Conservation (phyloP, 2,113 vertebrate species). For the Perca schrenkii region DNA sequence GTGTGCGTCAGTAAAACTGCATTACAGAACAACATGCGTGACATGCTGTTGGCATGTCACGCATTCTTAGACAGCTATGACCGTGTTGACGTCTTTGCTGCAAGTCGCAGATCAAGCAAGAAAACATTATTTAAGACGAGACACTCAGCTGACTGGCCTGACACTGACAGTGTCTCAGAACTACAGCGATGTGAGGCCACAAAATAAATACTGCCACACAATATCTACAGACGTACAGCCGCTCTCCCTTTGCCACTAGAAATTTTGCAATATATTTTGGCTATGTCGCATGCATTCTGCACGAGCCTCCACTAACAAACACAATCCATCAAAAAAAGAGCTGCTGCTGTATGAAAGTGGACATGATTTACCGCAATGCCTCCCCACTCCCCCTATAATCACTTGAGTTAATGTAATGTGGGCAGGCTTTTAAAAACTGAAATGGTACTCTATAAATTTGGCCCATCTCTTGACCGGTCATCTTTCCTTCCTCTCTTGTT, state of each 20-base stretch:
- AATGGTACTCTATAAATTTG: conserved; percentile 79
- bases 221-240: neutral
- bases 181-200: neutral
- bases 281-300: conserved; percentile 37
- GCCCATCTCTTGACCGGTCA: conserved; percentile 64
- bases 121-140: conserved; percentile 23
- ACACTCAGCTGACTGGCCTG: conserved; percentile 10
- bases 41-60: neutral
- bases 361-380: conserved; percentile 79
- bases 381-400: conserved; percentile 72
- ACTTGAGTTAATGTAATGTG: conserved; percentile 78
- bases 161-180: conserved; percentile 24
- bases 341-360: conserved; percentile 73
- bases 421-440: conserved; percentile 81
- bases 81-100: conserved; percentile 14
- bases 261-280: conserved; percentile 22
- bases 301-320: conserved; percentile 63
- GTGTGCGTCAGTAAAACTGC: neutral
- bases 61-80: neutral
- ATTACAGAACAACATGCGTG: neutral
- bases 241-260: conserved; percentile 6
- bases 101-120: conserved; percentile 33
- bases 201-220: conserved; percentile 37
- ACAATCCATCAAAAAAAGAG: conserved; percentile 77
- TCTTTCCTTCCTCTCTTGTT: conserved; percentile 48